Evolutionary conservation across 2,113 vertebrate species (phyloP), one percentile per base, ranked within the genome.

Genomic region (Mobula birostris): DNA sequence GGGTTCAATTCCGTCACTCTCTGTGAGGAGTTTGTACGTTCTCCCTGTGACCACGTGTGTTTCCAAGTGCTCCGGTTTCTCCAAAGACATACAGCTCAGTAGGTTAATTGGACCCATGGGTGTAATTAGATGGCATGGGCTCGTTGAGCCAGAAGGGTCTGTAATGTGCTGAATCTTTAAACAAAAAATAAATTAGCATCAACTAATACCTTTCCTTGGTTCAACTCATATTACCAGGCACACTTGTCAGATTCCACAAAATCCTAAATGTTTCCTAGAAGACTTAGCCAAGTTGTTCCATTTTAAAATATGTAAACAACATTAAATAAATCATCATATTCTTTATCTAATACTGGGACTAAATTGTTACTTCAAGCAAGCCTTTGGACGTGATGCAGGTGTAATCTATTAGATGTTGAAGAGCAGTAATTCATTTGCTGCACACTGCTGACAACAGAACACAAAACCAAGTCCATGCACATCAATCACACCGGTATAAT

Each of bases 401-500:
- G 66, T 24, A 9, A 27, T 72, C n/a, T 2, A 40, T 7, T 70
- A 70, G 32, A 70, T n/a, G n/a, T 92, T 15, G 11, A 29, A 70
- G 66, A 92, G 66, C 88, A 92, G 8, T 92, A 70, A 92, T 70
- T 70, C 66, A 68, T 32, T 70, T 68, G 87, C 61, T 68, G 56
- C 29, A 90, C n/a, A 32, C 40, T 66, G n/a, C 56, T 29, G 66
- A 66, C 32, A 61, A 58, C 7, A 29, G 63, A 90, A 14, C 15
- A 19, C 48, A 14, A 17, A 9, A 4, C 14, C 88, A 91, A 87
- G 66, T 91, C 2, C 5, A 15, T 70, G 32, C 8, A 17, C n/a
- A 70, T 70, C 68, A 70, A 70, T 40, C 88, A 40, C 27, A 61
- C 56, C 5, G 11, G 27, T 63, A 24, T 29, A 87, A 61, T 29